Percentiles rank a stretch among this genome's conserved stretches.
Evolutionary conservation across 1,140 invertebrate genomes (phyloP).

Genomic region (Tetramorium alpestre): DNA sequence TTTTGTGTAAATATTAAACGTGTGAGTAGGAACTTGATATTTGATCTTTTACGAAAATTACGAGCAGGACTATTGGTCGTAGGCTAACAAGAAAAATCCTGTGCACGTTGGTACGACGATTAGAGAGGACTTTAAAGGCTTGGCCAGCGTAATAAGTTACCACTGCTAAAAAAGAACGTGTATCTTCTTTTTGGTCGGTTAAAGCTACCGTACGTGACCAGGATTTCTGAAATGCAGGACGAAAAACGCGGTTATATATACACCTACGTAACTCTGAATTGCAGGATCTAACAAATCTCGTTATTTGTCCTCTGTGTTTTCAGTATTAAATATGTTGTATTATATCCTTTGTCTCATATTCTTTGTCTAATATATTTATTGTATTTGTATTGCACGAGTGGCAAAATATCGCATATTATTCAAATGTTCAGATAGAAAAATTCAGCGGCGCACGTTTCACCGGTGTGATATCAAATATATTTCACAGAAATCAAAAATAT

Average conservation of each 20-base stretch:
- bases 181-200: slow-evolving; percentile 64
- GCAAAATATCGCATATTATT: slow-evolving; percentile 4
- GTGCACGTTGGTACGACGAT: slow-evolving; percentile 57
- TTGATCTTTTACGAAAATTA: slow-evolving; percentile 56
- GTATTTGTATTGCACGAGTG: neutral
- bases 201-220: slow-evolving; percentile 69
- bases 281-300: slow-evolving; percentile 50
- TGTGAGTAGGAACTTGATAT: neutral
- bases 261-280: slow-evolving; percentile 44
- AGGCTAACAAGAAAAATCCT: slow-evolving; percentile 69
- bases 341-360: slow-evolving; percentile 29
- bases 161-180: slow-evolving; percentile 40
- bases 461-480: slow-evolving; percentile 8
- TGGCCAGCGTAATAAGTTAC: slow-evolving; percentile 65
- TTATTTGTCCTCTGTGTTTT: slow-evolving; percentile 46
- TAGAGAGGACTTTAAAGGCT: slow-evolving; percentile 72
- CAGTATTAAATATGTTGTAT: slow-evolving; percentile 36
- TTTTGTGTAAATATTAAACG: neutral
- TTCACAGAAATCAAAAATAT: neutral
- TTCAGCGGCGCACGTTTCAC: neutral
- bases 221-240: slow-evolving; percentile 56
- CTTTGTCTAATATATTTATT: slow-evolving; percentile 13
- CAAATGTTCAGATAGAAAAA: neutral
- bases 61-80: slow-evolving; percentile 43
- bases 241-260: slow-evolving; percentile 37